A percentile compares a stretch with the other conserved stretches of the same genome.
phyloP scores from a whole-genome alignment of 2,113 vertebrate genomes.

The Bubo blakistoni region DNA sequence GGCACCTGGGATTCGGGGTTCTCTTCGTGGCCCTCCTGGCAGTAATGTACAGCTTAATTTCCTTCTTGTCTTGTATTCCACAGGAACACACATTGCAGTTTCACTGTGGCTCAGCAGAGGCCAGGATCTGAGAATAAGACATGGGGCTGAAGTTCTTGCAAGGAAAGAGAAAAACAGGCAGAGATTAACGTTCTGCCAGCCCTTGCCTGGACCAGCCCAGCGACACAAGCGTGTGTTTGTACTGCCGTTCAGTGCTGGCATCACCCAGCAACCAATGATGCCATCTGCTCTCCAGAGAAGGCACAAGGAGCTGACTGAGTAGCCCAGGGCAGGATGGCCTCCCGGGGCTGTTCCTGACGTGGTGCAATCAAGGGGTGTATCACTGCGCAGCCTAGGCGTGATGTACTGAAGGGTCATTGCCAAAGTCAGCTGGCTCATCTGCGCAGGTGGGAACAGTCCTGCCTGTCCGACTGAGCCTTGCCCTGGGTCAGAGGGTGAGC shows the following conservation, averaged over 20 bases:
- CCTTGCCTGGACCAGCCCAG: background rate
- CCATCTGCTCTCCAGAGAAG: background rate
- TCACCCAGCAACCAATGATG: background rate
- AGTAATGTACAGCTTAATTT: background rate
- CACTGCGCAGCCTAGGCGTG: background rate
- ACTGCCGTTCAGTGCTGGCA: background rate
- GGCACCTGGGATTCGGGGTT: background rate
- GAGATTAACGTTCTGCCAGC: background rate
- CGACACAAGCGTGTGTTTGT: background rate
- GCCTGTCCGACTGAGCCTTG: background rate
- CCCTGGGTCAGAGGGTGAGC: background rate
- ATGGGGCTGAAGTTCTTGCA: background rate
- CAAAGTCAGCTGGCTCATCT: rapidly evolving
- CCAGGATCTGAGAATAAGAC: background rate
- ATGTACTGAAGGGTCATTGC: too few species aligned
- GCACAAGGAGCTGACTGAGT: background rate
- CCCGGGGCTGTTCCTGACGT: background rate
- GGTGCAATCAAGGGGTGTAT: too few species aligned
- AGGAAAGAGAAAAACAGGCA: background rate
- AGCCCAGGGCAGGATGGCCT: background rate
- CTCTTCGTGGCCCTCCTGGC: background rate
- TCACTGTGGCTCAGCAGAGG: background rate
- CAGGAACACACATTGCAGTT: background rate
- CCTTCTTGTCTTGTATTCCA: background rate
- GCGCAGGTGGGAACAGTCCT: background rate